A percentile compares a stretch with the other conserved stretches of the same genome.
Conservation (phyloP, 2,113 vertebrate genomes). For the Paramormyrops kingsleyae region DNA sequence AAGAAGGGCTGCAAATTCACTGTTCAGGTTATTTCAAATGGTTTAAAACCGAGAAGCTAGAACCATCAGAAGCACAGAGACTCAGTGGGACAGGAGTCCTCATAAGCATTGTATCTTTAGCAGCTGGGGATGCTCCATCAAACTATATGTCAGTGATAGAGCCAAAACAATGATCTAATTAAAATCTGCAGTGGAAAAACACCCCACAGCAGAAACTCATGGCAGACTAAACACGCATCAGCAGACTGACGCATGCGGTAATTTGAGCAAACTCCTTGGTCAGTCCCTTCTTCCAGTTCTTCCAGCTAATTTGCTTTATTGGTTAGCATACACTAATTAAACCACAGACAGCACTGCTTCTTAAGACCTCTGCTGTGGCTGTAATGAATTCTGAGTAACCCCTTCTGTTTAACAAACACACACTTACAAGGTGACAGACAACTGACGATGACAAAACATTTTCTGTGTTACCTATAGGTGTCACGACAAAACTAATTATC, state of each 20-base stretch:
- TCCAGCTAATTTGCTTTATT: not conserved
- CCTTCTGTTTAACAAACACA: not conserved
- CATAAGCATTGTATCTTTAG: not conserved
- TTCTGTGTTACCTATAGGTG: not conserved
- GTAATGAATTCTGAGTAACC: not conserved
- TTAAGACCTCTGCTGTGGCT: not conserved
- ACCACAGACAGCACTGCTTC: not conserved
- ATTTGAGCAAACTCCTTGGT: not conserved
- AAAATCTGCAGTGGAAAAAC: not conserved
- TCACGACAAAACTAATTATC: not conserved
- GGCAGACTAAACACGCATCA: not conserved
- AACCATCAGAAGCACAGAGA: not conserved
- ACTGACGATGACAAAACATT: not conserved
- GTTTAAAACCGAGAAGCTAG: not conserved
- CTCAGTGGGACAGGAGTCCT: not conserved
- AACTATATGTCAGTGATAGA: not conserved
- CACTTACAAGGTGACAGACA: not conserved
- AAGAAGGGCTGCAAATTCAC: not conserved
- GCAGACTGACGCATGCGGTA: not conserved
- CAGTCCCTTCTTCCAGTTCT: not conserved
- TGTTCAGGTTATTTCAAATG: not conserved
- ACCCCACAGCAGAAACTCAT: not conserved
- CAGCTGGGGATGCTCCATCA: not conserved
- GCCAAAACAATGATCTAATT: not conserved
- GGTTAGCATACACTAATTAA: not conserved